Evolutionary conservation across 2,797 vertebrate genomes (phyloP), one percentile per base, ranked within the genome.

Genomic region (Sebastes minor): DNA sequence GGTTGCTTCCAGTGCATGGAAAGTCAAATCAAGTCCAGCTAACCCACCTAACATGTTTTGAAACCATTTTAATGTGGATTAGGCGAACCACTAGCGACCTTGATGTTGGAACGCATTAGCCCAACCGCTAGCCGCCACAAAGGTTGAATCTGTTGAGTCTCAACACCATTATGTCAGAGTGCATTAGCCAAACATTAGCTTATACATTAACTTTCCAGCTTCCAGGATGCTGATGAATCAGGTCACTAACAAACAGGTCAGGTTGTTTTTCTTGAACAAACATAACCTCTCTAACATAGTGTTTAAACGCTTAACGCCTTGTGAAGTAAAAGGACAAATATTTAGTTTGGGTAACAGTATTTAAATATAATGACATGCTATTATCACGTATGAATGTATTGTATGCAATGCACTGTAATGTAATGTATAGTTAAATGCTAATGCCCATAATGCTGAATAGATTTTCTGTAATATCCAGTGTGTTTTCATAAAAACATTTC

Each of bases 61-160:
- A 76, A 74, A 70, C 2, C 52, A 25, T 64, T 76, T 64, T 38
- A 55, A 60, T 49, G 25, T 16, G 6, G 52, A 66, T 61, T 18
- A 61, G 25, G 20, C 1, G 20, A 73, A 64, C 71, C 56, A 22
- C 52, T 1, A 25, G 6, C 16, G 1, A 55, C 32, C 35, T 30
- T 73, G 71, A 71, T 67, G 71, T 20, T 67, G n/a, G 35, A 30
- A n/a, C 18, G 3, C 53, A 61, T 77, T 33, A 70, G 73, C 63
- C 13, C 9, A 12, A 80, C 66, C 18, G 67, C 66, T 62, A 61
- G 32, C 60, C 55, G 32, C 32, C 30, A 67, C n/a, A 71, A 35
- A 46, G 5, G 49, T 49, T 49, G 18, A 49, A 49, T 8, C 16
- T 49, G 52, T 53, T 35, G 10, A 35, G 52, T 12, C 52, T 23